A percentile compares a stretch with the other conserved stretches of the same genome.
phyloP scores from a whole-genome alignment of 1,140 invertebrate genomes.

The Aphelinus atriplicis region DNA sequence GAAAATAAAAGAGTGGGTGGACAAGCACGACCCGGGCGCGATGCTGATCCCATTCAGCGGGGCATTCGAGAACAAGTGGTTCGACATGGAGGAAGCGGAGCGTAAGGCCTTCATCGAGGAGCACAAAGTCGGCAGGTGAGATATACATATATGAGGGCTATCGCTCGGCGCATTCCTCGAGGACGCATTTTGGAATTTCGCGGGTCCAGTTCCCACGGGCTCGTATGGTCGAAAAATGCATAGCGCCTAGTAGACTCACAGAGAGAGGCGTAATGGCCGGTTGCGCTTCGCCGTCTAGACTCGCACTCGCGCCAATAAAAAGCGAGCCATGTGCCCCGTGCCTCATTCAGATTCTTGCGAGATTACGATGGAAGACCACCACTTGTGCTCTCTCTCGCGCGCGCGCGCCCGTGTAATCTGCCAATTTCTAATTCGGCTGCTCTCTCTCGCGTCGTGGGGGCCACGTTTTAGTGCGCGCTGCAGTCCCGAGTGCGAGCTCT shows the following conservation, averaged over 20 bases:
- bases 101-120: constrained; percentile 82
- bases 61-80: constrained; percentile 85
- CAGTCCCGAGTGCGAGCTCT: neutral
- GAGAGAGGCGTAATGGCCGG: constrained; percentile 45
- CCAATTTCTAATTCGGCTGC: constrained; percentile 38
- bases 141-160: neutral
- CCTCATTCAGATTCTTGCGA: constrained; percentile 66
- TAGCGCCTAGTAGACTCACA: too few relatives aligned
- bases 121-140: constrained; percentile 79
- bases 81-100: constrained; percentile 88
- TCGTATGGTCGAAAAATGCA: constrained; percentile 27
- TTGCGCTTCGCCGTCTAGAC: constrained; percentile 48
- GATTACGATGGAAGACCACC: constrained; percentile 61
- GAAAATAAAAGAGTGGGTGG: constrained; percentile 99
- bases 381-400: constrained; percentile 28
- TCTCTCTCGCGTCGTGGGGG: constrained; percentile 16
- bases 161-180: neutral
- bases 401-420: constrained; percentile 55
- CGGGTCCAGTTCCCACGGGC: constrained; percentile 23
- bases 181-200: neutral
- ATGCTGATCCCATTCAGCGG: constrained; percentile 96
- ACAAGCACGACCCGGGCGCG: constrained; percentile 95
- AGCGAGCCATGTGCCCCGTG: constrained; percentile 3
- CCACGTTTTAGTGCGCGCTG: neutral
- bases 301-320: neutral